These are phyloP conservation scores for Zingel zingel DNA, from an alignment of 2,113 vertebrate species.

Conservation along the genomic window DNA sequence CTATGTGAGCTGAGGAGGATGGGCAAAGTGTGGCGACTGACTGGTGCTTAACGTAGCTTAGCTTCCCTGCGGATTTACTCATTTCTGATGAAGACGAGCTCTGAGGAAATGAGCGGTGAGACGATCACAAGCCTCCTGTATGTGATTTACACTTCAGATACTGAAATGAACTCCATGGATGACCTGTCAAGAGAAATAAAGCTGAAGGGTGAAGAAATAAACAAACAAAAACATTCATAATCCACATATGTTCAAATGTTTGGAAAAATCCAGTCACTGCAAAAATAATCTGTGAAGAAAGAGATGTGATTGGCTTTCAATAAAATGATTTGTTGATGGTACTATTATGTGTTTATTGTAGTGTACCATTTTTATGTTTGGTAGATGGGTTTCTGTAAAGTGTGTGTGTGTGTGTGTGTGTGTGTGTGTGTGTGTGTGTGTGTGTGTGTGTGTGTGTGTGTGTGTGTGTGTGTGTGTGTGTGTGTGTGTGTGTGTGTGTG, in stretches of 20 bases:
- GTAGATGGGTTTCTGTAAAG: constrained; percentile 42
- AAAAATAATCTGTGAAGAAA: constrained; percentile 17
- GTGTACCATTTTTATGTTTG: constrained; percentile 28
- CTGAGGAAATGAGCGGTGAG: constrained; percentile 63
- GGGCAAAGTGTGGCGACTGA: background rate
- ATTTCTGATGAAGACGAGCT: constrained; percentile 69
- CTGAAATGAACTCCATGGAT: constrained; percentile 1
- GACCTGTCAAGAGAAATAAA: background rate
- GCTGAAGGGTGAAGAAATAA: background rate
- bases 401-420: background rate
- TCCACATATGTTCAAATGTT: constrained; percentile 35
- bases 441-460: background rate
- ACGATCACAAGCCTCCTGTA: constrained; percentile 30
- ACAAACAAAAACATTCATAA: constrained; percentile 6
- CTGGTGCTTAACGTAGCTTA: background rate
- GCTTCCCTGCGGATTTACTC: constrained; percentile 35
- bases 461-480: background rate
- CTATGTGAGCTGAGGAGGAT: constrained; percentile 13
- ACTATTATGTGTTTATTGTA: constrained; percentile 48
- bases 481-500: background rate
- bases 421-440: background rate
- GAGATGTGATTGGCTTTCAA: background rate
- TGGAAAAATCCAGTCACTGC: constrained; percentile 23
- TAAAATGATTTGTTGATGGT: constrained; percentile 19
- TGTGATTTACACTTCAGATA: constrained; percentile 36